Conservation (phyloP, 2,113 vertebrate species). For the Sciurus niger region DNA sequence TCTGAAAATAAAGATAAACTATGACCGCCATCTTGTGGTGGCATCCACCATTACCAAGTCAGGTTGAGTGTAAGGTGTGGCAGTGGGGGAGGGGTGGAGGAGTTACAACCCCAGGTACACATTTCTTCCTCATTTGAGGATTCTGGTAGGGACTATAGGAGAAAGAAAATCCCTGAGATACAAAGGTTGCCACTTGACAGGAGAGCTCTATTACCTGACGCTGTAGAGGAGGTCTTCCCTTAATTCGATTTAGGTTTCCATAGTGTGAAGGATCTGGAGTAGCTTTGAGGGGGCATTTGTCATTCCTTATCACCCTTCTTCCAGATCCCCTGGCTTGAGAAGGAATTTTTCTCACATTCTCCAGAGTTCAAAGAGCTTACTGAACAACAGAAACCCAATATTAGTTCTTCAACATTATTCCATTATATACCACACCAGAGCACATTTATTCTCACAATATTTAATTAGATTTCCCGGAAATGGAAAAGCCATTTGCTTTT, state of each 20-base stretch:
- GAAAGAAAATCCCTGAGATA: not conserved
- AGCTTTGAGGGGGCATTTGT: not conserved
- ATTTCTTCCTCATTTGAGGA: not conserved
- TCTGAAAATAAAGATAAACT: constrained; percentile 53
- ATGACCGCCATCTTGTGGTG: constrained; percentile 75
- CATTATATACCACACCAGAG: constrained; percentile 71
- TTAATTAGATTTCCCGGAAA: constrained; percentile 87
- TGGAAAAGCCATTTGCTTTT: constrained; percentile 87
- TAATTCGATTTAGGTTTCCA: not conserved
- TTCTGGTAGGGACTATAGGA: not conserved
- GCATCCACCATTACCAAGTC: constrained; percentile 45
- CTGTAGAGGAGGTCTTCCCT: not conserved
- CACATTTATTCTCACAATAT: constrained; percentile 86
- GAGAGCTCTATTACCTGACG: not conserved
- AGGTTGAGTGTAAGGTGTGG: not conserved
- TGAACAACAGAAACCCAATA: constrained; percentile 50
- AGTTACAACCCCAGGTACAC: not conserved
- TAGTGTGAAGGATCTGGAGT: not conserved
- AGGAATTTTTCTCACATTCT: constrained; percentile 65
- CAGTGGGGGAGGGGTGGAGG: not conserved
- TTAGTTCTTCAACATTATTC: constrained; percentile 76
- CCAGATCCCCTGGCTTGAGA: constrained; percentile 39
- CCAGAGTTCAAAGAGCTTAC: constrained; percentile 71
- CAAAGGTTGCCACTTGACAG: not conserved
- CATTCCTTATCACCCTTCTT: constrained; percentile 1